These are phyloP conservation scores for Pristis pectinata DNA, from an alignment of 2,797 vertebrate species.

Conservation along the genomic window DNA sequence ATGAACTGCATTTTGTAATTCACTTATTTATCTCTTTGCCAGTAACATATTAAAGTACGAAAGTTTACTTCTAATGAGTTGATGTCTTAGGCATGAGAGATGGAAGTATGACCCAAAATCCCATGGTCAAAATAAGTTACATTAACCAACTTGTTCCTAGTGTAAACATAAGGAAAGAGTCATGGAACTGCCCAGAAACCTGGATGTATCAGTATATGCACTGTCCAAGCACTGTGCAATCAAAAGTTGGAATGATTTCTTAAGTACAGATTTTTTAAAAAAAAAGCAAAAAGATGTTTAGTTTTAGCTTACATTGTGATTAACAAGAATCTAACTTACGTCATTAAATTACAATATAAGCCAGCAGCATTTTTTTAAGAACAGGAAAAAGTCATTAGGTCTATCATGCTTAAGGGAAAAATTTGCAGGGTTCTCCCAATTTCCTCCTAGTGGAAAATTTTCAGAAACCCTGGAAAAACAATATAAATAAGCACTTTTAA, in stretches of 20 bases:
- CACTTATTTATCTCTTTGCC: neutral
- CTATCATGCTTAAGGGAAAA: neutral
- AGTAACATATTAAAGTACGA: neutral
- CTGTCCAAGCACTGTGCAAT: neutral
- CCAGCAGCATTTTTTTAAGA: neutral
- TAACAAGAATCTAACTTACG: neutral
- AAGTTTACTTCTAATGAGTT: slow-evolving; percentile 16
- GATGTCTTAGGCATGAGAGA: neutral
- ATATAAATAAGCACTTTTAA: neutral
- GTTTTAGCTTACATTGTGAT: neutral
- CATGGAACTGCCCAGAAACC: neutral
- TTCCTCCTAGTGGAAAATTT: neutral
- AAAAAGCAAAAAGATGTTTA: neutral
- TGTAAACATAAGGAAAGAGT: neutral
- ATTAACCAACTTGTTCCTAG: neutral
- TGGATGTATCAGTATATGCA: neutral
- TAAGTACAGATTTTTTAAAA: too few species aligned
- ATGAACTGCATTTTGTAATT: neutral
- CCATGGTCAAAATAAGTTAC: neutral
- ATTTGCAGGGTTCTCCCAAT: neutral
- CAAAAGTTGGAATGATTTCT: neutral
- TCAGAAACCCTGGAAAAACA: neutral
- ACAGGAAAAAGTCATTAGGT: neutral
- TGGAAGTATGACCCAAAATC: neutral
- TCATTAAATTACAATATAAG: neutral